Evolutionary conservation across 2,888 invertebrate genomes (phyloP).

Genomic region (Steromphala cineraria): DNA sequence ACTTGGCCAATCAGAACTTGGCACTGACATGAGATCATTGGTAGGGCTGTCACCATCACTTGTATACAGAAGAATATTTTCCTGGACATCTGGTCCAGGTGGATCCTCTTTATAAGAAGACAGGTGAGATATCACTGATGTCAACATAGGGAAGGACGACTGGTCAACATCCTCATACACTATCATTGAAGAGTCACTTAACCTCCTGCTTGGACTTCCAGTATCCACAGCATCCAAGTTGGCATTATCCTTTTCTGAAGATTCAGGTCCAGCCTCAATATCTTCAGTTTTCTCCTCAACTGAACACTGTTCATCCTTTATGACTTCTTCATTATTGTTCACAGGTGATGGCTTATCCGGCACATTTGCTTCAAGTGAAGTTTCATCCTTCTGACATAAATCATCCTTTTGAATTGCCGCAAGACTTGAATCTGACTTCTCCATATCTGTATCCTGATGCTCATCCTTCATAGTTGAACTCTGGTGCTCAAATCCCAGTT

Average conservation of each 20-base stretch:
- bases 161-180: slow-evolving; percentile 3
- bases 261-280: background rate
- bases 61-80: slow-evolving; percentile 4
- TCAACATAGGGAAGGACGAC: background rate
- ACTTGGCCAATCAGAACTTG: slow-evolving; percentile 40
- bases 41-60: slow-evolving; percentile 24
- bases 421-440: background rate
- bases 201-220: background rate
- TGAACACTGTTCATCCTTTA: background rate
- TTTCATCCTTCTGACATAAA: background rate
- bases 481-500: no score
- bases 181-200: slow-evolving; percentile 1
- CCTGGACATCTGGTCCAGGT: background rate
- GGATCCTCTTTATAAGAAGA: background rate
- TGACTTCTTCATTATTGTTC: background rate
- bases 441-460: background rate
- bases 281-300: background rate
- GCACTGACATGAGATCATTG: slow-evolving; percentile 8
- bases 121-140: background rate
- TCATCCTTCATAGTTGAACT: background rate
- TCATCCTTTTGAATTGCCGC: no score
- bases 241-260: background rate
- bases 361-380: background rate
- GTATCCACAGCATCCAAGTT: background rate
- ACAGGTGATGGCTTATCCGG: background rate